Base-by-base conservation (phyloP, 2,113 vertebrate genomes). In the Phylloscopus trochilus region DNA sequence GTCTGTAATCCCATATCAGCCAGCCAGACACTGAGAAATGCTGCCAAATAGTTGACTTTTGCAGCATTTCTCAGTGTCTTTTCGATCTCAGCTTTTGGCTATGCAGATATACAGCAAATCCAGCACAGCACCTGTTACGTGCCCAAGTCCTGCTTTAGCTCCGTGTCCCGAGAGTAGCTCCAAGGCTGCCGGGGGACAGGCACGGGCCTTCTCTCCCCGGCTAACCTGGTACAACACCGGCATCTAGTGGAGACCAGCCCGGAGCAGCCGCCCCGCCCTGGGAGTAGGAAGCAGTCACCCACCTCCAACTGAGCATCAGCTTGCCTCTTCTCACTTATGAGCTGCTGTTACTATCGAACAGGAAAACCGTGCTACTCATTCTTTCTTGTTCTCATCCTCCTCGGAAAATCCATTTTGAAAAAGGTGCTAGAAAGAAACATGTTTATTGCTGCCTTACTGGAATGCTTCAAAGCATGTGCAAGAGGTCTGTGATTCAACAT, bases 191-290 rank as follows among this genome's bases (percentile, higher is more conserved):
- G 21, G 8, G 17, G 27, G 26, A 35, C 0, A 1, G 5, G 35
- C 43, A 4, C 22, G 13, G 18, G 2, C 10, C 7, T 12, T 11
- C 11, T 8, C 10, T 11, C 24, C 51, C 24, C 4, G 2, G 21
- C 27, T 20, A 64, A 14, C 6, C 80, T 3, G 90, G 90, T 84
- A 30, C 96, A 95, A 97, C 87, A 95, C 43, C 73, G 97, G 12
- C 97, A 95, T 9, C 97, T 96, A 87, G 94, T 6, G 97, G 93
- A 52, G 10, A 0, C 3, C 63, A 43, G 43, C 28, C 49, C 0
- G 31, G 82, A 43, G 44, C 56, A 33, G 9, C 0, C 49, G 51
- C 2, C 52, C 20, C n/a, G 1, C 46, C 2, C 7, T 0, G 19
- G 17, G 7, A 6, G 4, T 1, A 27, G 30, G 22, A 15, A 63